These are phyloP conservation scores for Lophotriccus pileatus DNA, from an alignment of 2,797 vertebrate genomes.

Conservation along the genomic window DNA sequence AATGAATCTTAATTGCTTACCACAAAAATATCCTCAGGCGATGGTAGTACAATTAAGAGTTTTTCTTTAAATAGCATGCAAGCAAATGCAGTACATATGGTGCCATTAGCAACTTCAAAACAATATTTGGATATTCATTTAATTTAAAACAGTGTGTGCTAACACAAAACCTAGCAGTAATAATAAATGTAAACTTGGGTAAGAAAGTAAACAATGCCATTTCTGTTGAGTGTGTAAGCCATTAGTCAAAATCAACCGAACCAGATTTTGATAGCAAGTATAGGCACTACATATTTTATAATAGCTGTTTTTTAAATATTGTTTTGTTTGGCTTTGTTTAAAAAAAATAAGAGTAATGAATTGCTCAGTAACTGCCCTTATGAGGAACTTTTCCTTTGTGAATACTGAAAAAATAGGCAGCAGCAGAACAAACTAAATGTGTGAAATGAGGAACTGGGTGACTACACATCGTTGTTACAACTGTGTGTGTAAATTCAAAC, in stretches of 20 bases:
- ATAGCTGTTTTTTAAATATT: not conserved
- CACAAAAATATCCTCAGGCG: constrained; percentile 35
- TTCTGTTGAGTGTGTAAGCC: not conserved
- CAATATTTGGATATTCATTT: constrained; percentile 36
- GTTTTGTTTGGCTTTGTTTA: not conserved
- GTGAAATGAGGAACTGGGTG: not conserved
- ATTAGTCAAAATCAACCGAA: constrained; percentile 12
- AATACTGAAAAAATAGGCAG: not conserved
- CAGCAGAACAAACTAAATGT: not conserved
- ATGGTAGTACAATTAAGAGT: constrained; percentile 25
- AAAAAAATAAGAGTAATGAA: not conserved
- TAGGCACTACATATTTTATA: not conserved
- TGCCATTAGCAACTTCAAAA: constrained; percentile 46
- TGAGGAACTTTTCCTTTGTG: not conserved
- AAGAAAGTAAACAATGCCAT: constrained; percentile 40
- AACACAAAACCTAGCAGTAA: constrained; percentile 39
- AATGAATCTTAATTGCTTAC: constrained; percentile 39
- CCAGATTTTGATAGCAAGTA: constrained; percentile 3
- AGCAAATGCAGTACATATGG: constrained; percentile 41
- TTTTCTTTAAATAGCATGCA: constrained; percentile 48
- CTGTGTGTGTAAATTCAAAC: not conserved
- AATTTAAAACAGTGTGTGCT: constrained; percentile 25
- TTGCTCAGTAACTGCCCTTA: not conserved
- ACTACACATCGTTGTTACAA: accelerated
- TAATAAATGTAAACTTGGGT: constrained; percentile 34